Evolutionary conservation across 2,888 invertebrate species (phyloP).

Genomic region (Parelbella ahira): DNA sequence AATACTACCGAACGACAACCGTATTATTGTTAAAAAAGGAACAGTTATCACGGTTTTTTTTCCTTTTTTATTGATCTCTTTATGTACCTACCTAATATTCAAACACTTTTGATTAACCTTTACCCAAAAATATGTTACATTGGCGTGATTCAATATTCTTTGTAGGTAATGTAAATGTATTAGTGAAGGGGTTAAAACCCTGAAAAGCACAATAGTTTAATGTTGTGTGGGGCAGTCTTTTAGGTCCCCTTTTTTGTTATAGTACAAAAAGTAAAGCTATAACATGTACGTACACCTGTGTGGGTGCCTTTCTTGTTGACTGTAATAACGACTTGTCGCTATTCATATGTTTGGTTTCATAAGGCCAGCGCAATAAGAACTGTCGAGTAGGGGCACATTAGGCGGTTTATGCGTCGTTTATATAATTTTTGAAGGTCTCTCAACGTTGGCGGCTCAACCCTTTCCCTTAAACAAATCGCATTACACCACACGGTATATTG

Average conservation of each 20-base stretch:
- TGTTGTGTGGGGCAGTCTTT: slow-evolving; percentile 13
- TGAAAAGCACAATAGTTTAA: slow-evolving; percentile 10
- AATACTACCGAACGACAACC: slow-evolving; percentile 4
- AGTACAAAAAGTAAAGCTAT: slow-evolving; percentile 14
- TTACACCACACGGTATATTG: slow-evolving; percentile 14
- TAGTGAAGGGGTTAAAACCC: neutral
- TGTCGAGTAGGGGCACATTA: slow-evolving; percentile 12
- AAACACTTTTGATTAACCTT: no score
- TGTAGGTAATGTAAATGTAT: no score
- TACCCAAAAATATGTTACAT: no score
- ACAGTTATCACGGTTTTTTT: no score
- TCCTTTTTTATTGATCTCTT: no score
- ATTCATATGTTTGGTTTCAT: slow-evolving; percentile 20
- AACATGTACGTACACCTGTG: slow-evolving; percentile 31
- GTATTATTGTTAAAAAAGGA: neutral
- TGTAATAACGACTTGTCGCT: slow-evolving; percentile 35
- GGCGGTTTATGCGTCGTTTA: slow-evolving; percentile 22
- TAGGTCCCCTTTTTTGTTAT: slow-evolving; percentile 11
- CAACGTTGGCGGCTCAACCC: slow-evolving; percentile 43
- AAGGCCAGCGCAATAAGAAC: slow-evolving; percentile 15
- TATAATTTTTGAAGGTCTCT: slow-evolving; percentile 41
- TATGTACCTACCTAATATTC: no score
- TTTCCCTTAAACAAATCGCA: slow-evolving; percentile 39
- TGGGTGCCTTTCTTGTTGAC: slow-evolving; percentile 38
- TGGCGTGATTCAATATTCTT: no score